Evolutionary conservation across 2,797 vertebrate species (phyloP), one percentile per base, ranked within the genome.

Genomic region (Acanthurus tractus): DNA sequence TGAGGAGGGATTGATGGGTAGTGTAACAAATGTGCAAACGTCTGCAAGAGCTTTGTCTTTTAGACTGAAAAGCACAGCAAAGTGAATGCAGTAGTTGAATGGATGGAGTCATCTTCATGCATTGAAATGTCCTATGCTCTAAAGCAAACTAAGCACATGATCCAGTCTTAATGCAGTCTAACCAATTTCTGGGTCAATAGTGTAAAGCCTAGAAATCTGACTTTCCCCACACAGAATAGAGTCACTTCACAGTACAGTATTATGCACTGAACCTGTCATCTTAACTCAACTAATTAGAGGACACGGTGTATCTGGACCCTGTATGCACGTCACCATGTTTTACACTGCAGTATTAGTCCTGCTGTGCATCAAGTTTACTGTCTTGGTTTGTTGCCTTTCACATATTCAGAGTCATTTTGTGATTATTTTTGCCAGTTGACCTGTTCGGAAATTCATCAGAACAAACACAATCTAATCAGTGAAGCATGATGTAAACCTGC

Each of bases 231-330:
- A 72, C 29, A 66, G 42, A 71, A 54, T 74, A 49, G 78, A 80
- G 75, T 74, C 73, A 76, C 76, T 68, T 78, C 66, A 76, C 66
- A 80, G 29, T 78, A 83, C 76, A 87, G 86, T 79, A 79, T 85
- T 84, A 88, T 84, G 78, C 83, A 86, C 83, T 66, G 45, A 79
- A 87, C 72, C 71, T 88, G 88, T 91, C 85, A 86, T 87, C 81
- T 86, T 79, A 71, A 62, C 83, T 90, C 74, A 81, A 61, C 85
- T 86, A 90, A 89, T 88, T 88, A 88, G 70, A 83, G 81, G 75
- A 81, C 69, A 76, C 69, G 52, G 55, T 89, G 75, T 83, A 78
- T 89, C 70, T 86, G 78, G 86, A 89, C 69, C 56, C 72, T 67
- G 78, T 83, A 74, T 83, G 74, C 84, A 85, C 85, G 83, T 86